Evolutionary conservation across 2,797 vertebrate genomes (phyloP).

Genomic region (Yasuhikotakia modesta): DNA sequence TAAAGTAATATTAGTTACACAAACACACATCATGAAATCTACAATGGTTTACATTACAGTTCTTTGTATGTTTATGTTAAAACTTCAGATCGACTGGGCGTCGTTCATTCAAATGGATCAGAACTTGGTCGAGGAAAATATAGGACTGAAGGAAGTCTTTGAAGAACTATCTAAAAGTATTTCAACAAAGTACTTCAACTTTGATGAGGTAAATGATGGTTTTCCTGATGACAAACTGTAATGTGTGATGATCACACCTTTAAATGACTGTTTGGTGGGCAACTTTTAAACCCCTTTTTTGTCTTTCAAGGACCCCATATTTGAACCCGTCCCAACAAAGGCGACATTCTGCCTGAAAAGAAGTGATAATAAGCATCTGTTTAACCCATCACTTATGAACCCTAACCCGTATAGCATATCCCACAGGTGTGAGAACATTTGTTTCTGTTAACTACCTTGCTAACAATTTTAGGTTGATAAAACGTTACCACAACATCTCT

Average conservation of each 20-base stretch:
- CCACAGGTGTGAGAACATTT: conserved; percentile 41
- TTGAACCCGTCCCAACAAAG: conserved; percentile 58
- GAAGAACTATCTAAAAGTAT: conserved; percentile 68
- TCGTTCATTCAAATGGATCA: conserved; percentile 65
- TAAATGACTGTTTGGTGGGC: neutral
- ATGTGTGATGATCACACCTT: neutral
- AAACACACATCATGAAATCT: neutral
- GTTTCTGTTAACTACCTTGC: neutral
- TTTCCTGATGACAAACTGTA: neutral
- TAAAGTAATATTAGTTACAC: neutral
- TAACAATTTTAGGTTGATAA: too few relatives aligned
- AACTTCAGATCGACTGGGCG: conserved; percentile 62
- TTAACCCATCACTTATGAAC: conserved; percentile 68
- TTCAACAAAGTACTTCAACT: conserved; percentile 65
- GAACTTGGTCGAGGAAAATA: conserved; percentile 53
- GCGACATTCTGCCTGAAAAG: conserved; percentile 43
- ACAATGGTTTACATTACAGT: neutral
- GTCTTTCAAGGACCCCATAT: conserved; percentile 50
- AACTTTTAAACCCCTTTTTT: neutral
- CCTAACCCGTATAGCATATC: conserved; percentile 23
- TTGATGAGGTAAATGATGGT: conserved; percentile 66
- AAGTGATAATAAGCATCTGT: conserved; percentile 49
- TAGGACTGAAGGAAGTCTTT: conserved; percentile 70
- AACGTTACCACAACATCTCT: too few relatives aligned
- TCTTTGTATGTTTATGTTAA: neutral